Evolutionary conservation across 2,888 invertebrate genomes (phyloP).

Genomic region (Scaptomyza polygonia): DNA sequence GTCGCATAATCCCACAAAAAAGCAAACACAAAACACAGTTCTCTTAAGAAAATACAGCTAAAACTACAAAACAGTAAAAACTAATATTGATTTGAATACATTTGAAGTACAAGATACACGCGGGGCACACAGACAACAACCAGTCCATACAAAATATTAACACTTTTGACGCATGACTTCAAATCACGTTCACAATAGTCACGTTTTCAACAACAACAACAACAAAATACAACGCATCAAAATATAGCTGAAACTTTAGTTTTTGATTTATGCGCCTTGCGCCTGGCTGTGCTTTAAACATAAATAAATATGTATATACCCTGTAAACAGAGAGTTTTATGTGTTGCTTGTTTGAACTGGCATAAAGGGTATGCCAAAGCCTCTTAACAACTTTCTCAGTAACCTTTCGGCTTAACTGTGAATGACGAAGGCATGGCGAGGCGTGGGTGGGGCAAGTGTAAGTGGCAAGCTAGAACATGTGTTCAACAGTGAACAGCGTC

Average conservation of each 20-base stretch:
- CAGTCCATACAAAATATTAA: conserved; percentile 63
- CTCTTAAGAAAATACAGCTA: conserved; percentile 21
- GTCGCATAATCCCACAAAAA: conserved; percentile 33
- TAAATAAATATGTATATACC: neutral
- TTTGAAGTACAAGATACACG: conserved; percentile 14
- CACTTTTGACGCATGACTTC: conserved; percentile 45
- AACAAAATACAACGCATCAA: no score
- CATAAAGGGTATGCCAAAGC: conserved; percentile 4
- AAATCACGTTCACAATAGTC: conserved; percentile 62
- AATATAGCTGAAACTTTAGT: conserved; percentile 43
- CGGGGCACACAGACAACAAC: conserved; percentile 29
- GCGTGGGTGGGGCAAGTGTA: conserved; percentile 13
- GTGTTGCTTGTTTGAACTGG: neutral
- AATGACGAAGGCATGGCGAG: neutral
- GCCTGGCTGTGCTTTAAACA: conserved; percentile 3
- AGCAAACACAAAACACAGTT: neutral
- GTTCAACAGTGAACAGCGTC: conserved; percentile 65
- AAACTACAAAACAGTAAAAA: conserved; percentile 18
- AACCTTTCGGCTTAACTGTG: neutral
- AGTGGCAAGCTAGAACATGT: conserved; percentile 57
- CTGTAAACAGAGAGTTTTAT: conserved; percentile 3
- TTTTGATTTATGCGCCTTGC: conserved; percentile 45
- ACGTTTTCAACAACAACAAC: conserved; percentile 53
- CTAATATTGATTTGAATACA: conserved; percentile 43
- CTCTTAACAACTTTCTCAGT: no score